Percentiles rank a stretch among this genome's conserved stretches.
Conservation (phyloP, 2,797 vertebrate genomes). For the Poeciliopsis presidionis region DNA sequence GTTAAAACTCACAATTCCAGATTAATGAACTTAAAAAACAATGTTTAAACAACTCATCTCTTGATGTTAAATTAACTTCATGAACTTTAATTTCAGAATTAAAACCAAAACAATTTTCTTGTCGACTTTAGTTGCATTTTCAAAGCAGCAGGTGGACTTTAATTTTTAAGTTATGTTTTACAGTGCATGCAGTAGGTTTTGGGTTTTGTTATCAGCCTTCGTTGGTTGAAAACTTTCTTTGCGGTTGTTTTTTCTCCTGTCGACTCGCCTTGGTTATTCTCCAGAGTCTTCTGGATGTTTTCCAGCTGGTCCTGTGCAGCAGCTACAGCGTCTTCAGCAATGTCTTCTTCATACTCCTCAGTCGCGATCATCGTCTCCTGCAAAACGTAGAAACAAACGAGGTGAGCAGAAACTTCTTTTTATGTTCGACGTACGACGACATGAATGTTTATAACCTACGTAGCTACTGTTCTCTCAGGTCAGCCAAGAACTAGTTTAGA, state of each 20-base stretch:
- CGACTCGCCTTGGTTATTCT: slow-evolving; percentile 80
- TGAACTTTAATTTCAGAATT: no score
- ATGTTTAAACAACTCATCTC: no score
- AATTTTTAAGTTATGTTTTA: no score
- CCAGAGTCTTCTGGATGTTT: slow-evolving; percentile 80
- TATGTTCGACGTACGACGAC: neutral
- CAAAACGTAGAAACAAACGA: slow-evolving; percentile 1
- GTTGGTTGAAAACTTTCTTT: neutral
- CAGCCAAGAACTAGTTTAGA: no score
- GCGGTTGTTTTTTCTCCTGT: neutral
- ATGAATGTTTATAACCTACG: no score
- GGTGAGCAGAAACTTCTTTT: neutral
- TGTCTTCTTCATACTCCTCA: slow-evolving; percentile 53
- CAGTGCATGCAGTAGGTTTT: neutral
- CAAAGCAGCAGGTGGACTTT: no score
- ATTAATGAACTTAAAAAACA: no score
- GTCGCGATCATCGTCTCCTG: slow-evolving; percentile 58
- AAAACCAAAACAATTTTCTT: no score
- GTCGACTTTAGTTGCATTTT: no score
- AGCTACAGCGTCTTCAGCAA: slow-evolving; percentile 59
- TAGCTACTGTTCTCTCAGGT: no score
- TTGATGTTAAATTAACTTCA: no score
- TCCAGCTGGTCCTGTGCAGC: slow-evolving; percentile 80
- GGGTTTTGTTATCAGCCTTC: neutral
- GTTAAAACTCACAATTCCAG: no score